These are phyloP conservation scores for Falco novaeseelandiae DNA, from an alignment of 2,797 vertebrate species.

Conservation along the genomic window DNA sequence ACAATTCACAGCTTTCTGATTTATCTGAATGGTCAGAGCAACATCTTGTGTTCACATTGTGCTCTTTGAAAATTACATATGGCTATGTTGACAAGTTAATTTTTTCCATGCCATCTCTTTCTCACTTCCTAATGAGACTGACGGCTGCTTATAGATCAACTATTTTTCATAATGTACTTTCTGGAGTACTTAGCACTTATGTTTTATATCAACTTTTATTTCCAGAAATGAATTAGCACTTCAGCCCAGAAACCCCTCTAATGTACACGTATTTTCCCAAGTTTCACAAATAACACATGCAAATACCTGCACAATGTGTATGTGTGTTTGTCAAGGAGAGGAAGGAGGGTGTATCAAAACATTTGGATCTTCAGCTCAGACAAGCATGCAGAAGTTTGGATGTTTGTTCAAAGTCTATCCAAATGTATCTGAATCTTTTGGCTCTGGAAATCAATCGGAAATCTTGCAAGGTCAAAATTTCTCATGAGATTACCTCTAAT, in stretches of 20 bases:
- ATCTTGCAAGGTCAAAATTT: slow-evolving; percentile 55
- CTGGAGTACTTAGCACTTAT: slow-evolving; percentile 36
- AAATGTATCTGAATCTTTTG: slow-evolving; percentile 30
- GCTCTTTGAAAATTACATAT: slow-evolving; percentile 56
- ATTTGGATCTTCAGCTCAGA: slow-evolving; percentile 15
- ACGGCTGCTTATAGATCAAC: slow-evolving; percentile 31
- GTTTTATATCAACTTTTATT: slow-evolving; percentile 48
- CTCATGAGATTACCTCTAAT: slow-evolving; percentile 60
- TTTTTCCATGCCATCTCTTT: slow-evolving; percentile 63
- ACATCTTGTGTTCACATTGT: slow-evolving; percentile 55
- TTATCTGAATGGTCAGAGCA: slow-evolving; percentile 42
- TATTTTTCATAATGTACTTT: slow-evolving; percentile 41
- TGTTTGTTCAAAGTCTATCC: slow-evolving; percentile 25
- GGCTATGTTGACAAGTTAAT: slow-evolving; percentile 60
- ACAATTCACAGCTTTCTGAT: slow-evolving; percentile 41
- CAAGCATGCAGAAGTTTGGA: background rate
- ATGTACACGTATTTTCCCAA: background rate
- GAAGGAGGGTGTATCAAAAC: background rate
- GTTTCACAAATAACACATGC: background rate
- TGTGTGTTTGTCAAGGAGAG: background rate
- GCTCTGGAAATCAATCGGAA: slow-evolving; percentile 35
- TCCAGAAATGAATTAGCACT: slow-evolving; percentile 38
- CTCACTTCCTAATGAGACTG: slow-evolving; percentile 51
- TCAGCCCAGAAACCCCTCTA: background rate
- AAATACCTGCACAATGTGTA: background rate